Conservation (phyloP, 2,888 invertebrate genomes). For the Hydropsyche betteni region DNA sequence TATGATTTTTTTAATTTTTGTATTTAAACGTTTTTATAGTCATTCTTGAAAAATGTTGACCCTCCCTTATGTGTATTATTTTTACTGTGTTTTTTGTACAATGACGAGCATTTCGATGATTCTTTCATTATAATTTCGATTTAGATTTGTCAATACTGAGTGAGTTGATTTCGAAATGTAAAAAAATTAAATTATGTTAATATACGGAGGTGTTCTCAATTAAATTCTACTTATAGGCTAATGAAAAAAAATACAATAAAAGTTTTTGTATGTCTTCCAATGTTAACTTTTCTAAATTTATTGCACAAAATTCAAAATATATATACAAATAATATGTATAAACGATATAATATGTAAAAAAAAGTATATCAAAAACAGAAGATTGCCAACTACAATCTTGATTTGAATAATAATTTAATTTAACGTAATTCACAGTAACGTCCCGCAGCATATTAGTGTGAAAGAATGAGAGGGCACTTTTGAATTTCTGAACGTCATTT, state of each 20-base stretch:
- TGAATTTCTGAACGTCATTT: too few relatives aligned
- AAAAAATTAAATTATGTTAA: not conserved
- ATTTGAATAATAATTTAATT: too few relatives aligned
- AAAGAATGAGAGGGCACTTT: too few relatives aligned
- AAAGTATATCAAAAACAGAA: too few relatives aligned
- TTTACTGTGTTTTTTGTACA: not conserved
- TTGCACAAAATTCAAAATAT: too few relatives aligned
- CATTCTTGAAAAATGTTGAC: constrained; percentile 19
- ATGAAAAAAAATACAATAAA: constrained; percentile 18
- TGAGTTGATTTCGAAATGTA: constrained; percentile 12
- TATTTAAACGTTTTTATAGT: constrained; percentile 14
- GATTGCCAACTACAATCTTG: too few relatives aligned
- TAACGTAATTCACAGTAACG: too few relatives aligned
- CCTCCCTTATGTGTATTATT: constrained; percentile 13
- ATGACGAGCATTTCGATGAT: constrained; percentile 20
- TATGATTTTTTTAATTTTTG: constrained; percentile 25
- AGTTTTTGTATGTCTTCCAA: constrained; percentile 50
- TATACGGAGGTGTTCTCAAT: constrained; percentile 18
- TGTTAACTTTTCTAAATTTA: constrained; percentile 9
- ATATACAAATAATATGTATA: too few relatives aligned
- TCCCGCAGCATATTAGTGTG: too few relatives aligned
- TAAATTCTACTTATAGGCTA: constrained; percentile 17
- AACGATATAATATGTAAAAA: too few relatives aligned
- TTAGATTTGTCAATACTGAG: not conserved
- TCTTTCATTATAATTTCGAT: constrained; percentile 9